These are phyloP conservation scores for Rhinophrynus dorsalis DNA, from an alignment of 2,797 vertebrate species.

Conservation along the genomic window DNA sequence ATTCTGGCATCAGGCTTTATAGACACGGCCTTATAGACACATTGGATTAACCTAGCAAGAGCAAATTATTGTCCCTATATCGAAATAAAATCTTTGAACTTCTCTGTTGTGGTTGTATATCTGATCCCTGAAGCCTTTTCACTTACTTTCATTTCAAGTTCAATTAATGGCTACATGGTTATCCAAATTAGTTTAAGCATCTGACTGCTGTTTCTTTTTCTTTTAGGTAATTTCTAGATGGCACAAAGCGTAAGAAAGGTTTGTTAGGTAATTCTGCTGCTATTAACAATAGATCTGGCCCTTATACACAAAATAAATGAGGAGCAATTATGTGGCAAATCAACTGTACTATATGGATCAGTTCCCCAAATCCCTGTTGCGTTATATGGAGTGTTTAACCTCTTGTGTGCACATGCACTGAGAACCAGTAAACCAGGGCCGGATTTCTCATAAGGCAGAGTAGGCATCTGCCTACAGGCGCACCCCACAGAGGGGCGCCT, in stretches of 20 bases:
- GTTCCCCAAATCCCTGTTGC: no score
- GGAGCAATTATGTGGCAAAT: no score
- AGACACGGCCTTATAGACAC: background rate
- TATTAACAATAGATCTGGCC: conserved; percentile 9
- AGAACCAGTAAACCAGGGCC: no score
- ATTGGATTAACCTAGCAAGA: background rate
- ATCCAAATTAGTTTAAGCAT: conserved; percentile 27
- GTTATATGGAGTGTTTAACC: no score
- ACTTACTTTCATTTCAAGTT: conserved; percentile 19
- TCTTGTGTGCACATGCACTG: no score
- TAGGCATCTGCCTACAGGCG: no score
- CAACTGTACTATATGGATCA: no score
- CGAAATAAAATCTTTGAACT: conserved; percentile 2
- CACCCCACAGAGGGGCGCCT: no score
- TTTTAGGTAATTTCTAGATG: conserved; percentile 17
- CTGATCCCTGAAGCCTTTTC: conserved; percentile 13
- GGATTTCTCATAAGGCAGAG: no score
- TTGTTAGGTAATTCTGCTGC: conserved; percentile 6
- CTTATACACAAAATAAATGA: no score
- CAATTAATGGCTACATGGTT: conserved; percentile 33
- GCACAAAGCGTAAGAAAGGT: background rate
- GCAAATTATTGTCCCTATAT: background rate
- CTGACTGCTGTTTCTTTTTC: conserved; percentile 6
- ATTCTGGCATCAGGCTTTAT: background rate
- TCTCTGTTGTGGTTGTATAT: conserved; percentile 6